Evolutionary conservation across 2,797 vertebrate genomes (phyloP).

Genomic region (Sternarchorhynchus goeldii): DNA sequence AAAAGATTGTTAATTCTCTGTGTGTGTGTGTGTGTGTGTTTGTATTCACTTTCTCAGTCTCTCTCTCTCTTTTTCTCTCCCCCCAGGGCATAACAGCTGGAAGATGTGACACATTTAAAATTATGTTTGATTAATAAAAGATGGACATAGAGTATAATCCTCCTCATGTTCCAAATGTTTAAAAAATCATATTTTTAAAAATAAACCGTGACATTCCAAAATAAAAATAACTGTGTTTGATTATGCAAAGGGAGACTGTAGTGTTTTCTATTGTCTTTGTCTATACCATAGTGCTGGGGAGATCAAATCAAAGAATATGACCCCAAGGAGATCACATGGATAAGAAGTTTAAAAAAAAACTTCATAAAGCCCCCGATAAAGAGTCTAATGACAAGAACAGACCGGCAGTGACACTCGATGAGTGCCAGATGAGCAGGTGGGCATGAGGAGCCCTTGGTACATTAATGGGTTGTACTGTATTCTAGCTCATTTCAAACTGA

Average conservation of each 20-base stretch:
- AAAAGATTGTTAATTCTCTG: slow-evolving; percentile 58
- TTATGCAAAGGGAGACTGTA: slow-evolving; percentile 70
- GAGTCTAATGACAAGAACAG: slow-evolving; percentile 71
- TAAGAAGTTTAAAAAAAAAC: slow-evolving; percentile 67
- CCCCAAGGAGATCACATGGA: slow-evolving; percentile 71
- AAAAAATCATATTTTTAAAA: slow-evolving; percentile 72
- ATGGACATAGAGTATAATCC: slow-evolving; percentile 73
- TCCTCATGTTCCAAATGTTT: slow-evolving; percentile 60
- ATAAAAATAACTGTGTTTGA: slow-evolving; percentile 67
- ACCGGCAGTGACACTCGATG: slow-evolving; percentile 61
- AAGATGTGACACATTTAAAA: slow-evolving; percentile 76
- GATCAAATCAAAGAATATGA: slow-evolving; percentile 66
- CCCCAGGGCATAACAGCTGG: slow-evolving; percentile 67
- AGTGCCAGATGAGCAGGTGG: slow-evolving; percentile 6
- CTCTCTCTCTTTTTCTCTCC: slow-evolving; percentile 51
- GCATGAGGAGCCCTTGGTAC: not conserved
- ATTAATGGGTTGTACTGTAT: slow-evolving; percentile 10
- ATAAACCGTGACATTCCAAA: slow-evolving; percentile 73
- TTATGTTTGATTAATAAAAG: slow-evolving; percentile 81
- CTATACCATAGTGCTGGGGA: slow-evolving; percentile 69
- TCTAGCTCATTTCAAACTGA: not conserved
- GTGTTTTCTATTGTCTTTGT: slow-evolving; percentile 74
- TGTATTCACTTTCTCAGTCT: not conserved
- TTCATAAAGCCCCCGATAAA: slow-evolving; percentile 59
- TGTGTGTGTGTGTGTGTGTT: too few species aligned